phyloP scores from a whole-genome alignment of 1,140 invertebrate species.

The Procambarus clarkii region DNA sequence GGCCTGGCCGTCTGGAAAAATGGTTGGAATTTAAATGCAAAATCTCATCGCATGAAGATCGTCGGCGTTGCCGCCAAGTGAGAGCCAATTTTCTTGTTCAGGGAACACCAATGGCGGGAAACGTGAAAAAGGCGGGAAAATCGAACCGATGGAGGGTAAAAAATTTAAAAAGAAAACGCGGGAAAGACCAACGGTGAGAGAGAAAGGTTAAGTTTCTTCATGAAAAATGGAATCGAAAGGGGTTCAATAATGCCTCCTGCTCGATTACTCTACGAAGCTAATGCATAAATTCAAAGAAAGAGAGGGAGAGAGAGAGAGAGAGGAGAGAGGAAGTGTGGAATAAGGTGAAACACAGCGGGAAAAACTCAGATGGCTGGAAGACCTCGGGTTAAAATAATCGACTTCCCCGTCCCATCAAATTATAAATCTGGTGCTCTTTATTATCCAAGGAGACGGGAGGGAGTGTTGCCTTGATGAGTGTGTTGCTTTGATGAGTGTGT shows the following conservation, averaged over 20 bases:
- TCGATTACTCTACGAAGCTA: neutral
- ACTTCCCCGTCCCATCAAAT: neutral
- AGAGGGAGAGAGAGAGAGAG: neutral
- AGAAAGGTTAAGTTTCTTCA: neutral
- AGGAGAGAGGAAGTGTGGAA: neutral
- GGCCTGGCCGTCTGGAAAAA: conserved; percentile 70
- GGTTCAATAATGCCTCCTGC: neutral
- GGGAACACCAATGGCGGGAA: conserved; percentile 69
- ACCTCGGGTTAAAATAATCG: neutral
- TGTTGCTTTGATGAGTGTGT: no score
- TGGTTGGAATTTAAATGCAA: conserved; percentile 71
- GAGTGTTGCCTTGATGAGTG: no score
- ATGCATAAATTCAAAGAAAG: neutral
- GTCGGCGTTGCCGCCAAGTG: conserved; percentile 61
- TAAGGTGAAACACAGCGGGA: neutral
- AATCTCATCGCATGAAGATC: conserved; percentile 70
- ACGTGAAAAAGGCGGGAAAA: conserved; percentile 60
- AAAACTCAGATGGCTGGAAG: neutral
- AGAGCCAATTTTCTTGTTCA: conserved; percentile 71
- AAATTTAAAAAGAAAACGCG: neutral
- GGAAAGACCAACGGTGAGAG: no score
- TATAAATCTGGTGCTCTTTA: neutral
- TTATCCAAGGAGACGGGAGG: neutral
- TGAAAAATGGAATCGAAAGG: neutral
- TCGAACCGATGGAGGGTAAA: conserved; percentile 56